A percentile compares a stretch with the other conserved stretches of the same genome.
Evolutionary conservation across 2,888 invertebrate species (phyloP).

Genomic region (Drosophila neonasuta): DNA sequence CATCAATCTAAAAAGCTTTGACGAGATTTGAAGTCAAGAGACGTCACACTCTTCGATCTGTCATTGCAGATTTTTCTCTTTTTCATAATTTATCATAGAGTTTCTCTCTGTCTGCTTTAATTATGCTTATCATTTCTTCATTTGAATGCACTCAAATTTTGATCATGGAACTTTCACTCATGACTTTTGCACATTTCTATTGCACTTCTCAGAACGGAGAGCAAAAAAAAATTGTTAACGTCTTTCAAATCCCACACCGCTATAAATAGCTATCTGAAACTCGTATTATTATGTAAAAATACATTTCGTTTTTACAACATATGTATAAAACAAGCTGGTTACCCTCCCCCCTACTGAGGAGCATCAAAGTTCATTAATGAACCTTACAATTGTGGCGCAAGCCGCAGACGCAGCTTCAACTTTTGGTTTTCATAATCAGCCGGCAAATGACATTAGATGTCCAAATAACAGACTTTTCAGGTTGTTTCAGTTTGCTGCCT

Average conservation of each 20-base stretch:
- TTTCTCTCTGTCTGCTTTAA: constrained; percentile 32
- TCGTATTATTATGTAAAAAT: constrained; percentile 2
- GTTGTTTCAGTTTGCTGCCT: constrained; percentile 27
- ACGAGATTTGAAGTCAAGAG: not conserved
- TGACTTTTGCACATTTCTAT: constrained; percentile 14
- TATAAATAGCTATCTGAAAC: constrained; percentile 1
- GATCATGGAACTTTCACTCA: constrained; percentile 37
- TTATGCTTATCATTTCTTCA: constrained; percentile 30
- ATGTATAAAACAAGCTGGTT: constrained; percentile 2
- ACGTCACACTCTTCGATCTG: constrained; percentile 7
- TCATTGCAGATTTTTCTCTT: constrained; percentile 16
- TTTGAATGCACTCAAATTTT: constrained; percentile 19
- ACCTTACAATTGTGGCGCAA: constrained; percentile 59
- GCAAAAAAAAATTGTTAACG: not conserved
- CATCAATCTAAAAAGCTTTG: not conserved
- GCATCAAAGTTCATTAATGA: constrained; percentile 61
- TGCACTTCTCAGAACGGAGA: constrained; percentile 20
- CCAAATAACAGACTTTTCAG: constrained; percentile 38
- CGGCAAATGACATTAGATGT: constrained; percentile 45
- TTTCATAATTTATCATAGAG: constrained; percentile 14
- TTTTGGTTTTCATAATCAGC: constrained; percentile 64
- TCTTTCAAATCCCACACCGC: not conserved
- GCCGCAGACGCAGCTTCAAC: constrained; percentile 16
- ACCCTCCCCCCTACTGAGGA: not conserved
- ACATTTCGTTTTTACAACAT: constrained; percentile 7